phyloP scores from a whole-genome alignment of 92 coral and sea anemone species.

The Actinostola sp. region DNA sequence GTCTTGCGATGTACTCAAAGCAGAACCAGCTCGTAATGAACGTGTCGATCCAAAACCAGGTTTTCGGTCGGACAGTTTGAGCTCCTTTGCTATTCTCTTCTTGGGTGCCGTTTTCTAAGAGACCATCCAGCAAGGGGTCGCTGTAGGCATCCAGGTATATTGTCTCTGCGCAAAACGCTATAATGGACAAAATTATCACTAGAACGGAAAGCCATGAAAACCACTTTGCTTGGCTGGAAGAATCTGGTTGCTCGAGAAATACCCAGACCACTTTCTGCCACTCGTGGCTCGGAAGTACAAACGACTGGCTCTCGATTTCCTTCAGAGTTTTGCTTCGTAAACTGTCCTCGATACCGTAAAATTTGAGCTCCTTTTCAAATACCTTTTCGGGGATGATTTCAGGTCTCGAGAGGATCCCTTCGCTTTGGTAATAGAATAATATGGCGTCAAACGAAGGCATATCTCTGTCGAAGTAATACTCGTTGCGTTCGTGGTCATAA shows the following conservation, averaged over 20 bases:
- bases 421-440: conserved; percentile 88
- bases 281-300: conserved; percentile 34
- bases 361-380: conserved; percentile 84
- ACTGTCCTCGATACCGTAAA: conserved; percentile 63
- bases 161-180: conserved; percentile 83
- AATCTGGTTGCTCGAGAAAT: conserved; percentile 78
- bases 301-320: neutral
- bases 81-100: neutral
- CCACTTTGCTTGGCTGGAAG: conserved; percentile 67
- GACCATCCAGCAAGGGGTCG: conserved; percentile 2
- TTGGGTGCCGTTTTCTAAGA: neutral
- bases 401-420: conserved; percentile 87
- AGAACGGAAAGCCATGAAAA: conserved; percentile 67
- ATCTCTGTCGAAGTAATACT: conserved; percentile 82
- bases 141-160: conserved; percentile 41
- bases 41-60: conserved; percentile 91
- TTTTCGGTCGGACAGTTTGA: conserved; percentile 32
- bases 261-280: conserved; percentile 77
- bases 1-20: conserved; percentile 71
- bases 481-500: conserved; percentile 64
- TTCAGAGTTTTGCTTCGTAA: neutral
- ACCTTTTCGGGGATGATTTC: conserved; percentile 75
- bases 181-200: conserved; percentile 69
- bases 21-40: conserved; percentile 81
- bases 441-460: conserved; percentile 89